Evolutionary conservation across 2,797 vertebrate genomes (phyloP), one percentile per base, ranked within the genome.

Genomic region (Chelidonichthys spinosus): DNA sequence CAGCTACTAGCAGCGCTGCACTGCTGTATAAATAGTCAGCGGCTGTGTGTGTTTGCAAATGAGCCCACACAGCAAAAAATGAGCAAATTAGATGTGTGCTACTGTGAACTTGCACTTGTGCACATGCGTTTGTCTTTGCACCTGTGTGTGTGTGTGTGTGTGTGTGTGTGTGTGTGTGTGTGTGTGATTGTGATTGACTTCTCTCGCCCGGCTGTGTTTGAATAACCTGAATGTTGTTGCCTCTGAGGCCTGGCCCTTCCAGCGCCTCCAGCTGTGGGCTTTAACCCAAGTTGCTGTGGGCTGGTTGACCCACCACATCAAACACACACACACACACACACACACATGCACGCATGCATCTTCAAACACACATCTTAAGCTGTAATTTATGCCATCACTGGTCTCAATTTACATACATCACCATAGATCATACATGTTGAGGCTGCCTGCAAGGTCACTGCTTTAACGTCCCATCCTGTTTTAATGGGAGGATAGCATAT

Each of bases 401-500:
- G 32, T 78, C 77, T 55, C 17, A 53, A 92, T 93, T 91, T 92
- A 82, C 92, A 94, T 92, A 90, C 70, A 92, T 94, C 92, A 92
- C 65, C 88, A 90, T 77, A 87, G 75, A 90, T 90, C 87, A 87
- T 85, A 89, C 79, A 86, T 78, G 89, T 84, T 63, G 67, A 72
- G 66, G 80, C 66, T 69, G 73, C 85, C 70, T 82, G 74, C 90
- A 93, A 94, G 92, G 91, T 92, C 86, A 84, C 62, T 63, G 62
- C 74, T 76, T 67, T 79, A 84, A 76, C 6, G 35, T 65, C 74
- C 11, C 14, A 54, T 73, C 33, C 54, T 71, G 66, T 81, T 80
- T 78, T 64, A 82, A 75, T 3, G 5, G 36, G 61, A 69, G 62
- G 58, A 73, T 69, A 53, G 44, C 59, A 43, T 62, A 58, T 68